Base-by-base conservation (phyloP, 2,888 invertebrate genomes). In the Stenodera caucasica region DNA sequence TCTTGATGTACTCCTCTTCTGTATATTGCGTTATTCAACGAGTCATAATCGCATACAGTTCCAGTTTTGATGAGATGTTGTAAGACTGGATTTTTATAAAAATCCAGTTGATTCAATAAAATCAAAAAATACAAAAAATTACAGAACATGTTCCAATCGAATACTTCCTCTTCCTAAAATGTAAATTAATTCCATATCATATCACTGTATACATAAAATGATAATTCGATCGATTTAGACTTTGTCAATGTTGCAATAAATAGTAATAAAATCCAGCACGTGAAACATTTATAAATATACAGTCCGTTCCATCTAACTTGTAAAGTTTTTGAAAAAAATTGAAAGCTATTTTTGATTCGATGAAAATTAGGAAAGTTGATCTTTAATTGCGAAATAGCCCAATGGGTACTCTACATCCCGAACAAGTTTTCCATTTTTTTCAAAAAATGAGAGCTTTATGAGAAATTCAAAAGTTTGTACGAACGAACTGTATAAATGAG, bases 91-190 rank as follows among this genome's bases (percentile, higher is more conserved):
- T 51, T 32, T 32, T 29, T 15, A 29, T 3, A 51, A 29, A 30
- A 51, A 8, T 29, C 29, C 5, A 29, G 12, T 11, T 32, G 21
- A 45, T 45, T 21, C 6, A 32, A 29, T 50, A 50, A 49, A 15
- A 15, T 23, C 7, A 50, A 26, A 50, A 9, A 14, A 40, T 2
- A 40, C 5, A 14, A 8, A 5, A 18, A 7, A 8, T 40, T 18
- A 21, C 12, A 12, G 15, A 21, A 29, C 51, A 29, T 51, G 51
- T 51, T 51, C 29, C 3, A 21, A 45, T 45, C 2, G 3, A 49
- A 21, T 32, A 57, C 63, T 65, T 65, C 65, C 65, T 65, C 62
- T 65, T 65, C 65, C 63, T 65, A 65, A 65, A 65, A 50, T 50
- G 40, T 57, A 58, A 58, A 65, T 63, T 65, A 54, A 63, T 65